A percentile compares a stretch with the other conserved stretches of the same genome.
These are phyloP conservation scores for Spinus pinus DNA, from an alignment of 2,797 vertebrate genomes.

Conservation along the genomic window DNA sequence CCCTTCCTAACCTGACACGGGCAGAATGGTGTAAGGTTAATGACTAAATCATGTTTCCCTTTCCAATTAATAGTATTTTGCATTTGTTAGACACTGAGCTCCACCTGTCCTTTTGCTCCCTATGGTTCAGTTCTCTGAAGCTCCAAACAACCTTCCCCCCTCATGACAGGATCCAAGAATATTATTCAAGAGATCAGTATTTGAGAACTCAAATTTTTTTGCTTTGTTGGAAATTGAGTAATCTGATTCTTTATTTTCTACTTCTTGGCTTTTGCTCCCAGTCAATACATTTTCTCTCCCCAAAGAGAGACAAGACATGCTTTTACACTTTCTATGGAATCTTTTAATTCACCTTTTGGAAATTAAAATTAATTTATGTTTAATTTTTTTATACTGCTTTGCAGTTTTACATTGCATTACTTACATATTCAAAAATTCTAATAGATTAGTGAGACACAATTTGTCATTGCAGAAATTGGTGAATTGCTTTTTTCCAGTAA, in stretches of 20 bases:
- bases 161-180: not conserved
- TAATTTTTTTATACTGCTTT: not conserved
- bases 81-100: not conserved
- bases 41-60: not conserved
- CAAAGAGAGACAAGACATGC: not conserved
- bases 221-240: not conserved
- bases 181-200: not conserved
- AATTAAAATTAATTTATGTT: not conserved
- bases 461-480: not conserved
- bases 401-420: not conserved
- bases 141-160: not conserved
- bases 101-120: not conserved
- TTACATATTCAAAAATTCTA: not conserved
- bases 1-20: not conserved
- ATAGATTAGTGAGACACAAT: not conserved
- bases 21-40: not conserved
- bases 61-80: not conserved
- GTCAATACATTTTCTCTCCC: not conserved
- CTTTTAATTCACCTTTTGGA: not conserved
- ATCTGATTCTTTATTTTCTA: not conserved
- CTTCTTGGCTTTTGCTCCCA: not conserved
- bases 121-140: not conserved
- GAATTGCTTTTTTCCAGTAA: not conserved
- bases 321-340: not conserved
- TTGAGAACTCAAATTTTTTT: not conserved